phyloP scores from a whole-genome alignment of 2,797 vertebrate genomes.

The Amblyraja radiata region DNA sequence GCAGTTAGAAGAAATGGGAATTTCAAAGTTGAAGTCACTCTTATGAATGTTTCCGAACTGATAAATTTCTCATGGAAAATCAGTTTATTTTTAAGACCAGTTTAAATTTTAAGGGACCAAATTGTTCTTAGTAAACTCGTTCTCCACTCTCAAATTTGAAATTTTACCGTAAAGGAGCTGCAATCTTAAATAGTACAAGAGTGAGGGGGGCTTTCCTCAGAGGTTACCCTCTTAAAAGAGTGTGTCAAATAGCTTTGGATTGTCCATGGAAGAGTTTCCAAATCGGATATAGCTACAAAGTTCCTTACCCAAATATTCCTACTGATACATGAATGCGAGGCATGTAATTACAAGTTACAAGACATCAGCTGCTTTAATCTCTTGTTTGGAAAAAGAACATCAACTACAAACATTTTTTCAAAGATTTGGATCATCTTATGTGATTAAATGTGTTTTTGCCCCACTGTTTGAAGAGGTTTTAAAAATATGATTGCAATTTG shows the following conservation, averaged over 20 bases:
- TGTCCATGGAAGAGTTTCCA: slow-evolving; percentile 60
- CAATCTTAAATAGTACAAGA: slow-evolving; percentile 47
- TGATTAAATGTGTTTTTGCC: slow-evolving; percentile 63
- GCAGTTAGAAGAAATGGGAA: neutral
- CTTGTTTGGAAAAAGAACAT: slow-evolving; percentile 63
- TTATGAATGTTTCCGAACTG: neutral
- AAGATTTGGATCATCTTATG: slow-evolving; percentile 58
- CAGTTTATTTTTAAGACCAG: neutral
- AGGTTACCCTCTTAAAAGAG: slow-evolving; percentile 49
- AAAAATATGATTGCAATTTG: slow-evolving; percentile 54
- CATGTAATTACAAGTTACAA: slow-evolving; percentile 58
- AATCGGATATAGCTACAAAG: slow-evolving; percentile 53
- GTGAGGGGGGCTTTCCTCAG: slow-evolving; percentile 46
- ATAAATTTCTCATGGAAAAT: neutral
- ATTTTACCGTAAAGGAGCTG: slow-evolving; percentile 48
- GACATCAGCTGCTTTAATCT: slow-evolving; percentile 59
- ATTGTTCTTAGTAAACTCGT: too few relatives aligned
- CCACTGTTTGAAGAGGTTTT: slow-evolving; percentile 45
- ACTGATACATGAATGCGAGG: slow-evolving; percentile 55
- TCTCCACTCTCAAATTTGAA: neutral
- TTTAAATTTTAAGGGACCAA: neutral
- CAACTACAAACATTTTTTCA: slow-evolving; percentile 55
- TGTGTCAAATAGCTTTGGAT: slow-evolving; percentile 55
- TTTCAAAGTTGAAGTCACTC: neutral
- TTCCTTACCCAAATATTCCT: slow-evolving; percentile 17